These are phyloP conservation scores for Listronotus bonariensis DNA, from an alignment of 1,140 invertebrate genomes.

Conservation along the genomic window DNA sequence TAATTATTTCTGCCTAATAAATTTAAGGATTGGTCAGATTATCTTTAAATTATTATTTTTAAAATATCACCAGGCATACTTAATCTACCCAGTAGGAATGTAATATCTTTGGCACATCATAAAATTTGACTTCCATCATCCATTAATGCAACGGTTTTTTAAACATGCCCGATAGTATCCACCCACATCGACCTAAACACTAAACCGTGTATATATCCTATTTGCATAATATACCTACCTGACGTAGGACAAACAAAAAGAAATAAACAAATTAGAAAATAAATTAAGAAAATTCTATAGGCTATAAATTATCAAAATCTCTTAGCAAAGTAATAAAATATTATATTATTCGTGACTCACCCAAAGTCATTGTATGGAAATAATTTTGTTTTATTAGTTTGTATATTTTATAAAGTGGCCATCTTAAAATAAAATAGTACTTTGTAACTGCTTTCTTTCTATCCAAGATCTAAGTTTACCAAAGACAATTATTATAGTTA, in stretches of 20 bases:
- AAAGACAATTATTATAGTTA: too few species aligned
- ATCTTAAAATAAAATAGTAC: conserved; percentile 1
- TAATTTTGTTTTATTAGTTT: conserved; percentile 11
- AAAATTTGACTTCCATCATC: too few species aligned
- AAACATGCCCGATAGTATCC: conserved; percentile 4
- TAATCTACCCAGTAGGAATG: too few species aligned
- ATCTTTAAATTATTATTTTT: too few species aligned
- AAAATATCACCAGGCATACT: too few species aligned
- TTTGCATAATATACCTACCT: conserved; percentile 12
- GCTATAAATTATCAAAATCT: conserved; percentile 29
- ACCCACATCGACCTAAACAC: background rate
- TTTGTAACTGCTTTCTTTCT: background rate
- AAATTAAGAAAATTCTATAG: conserved; percentile 29
- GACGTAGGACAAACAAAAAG: conserved; percentile 8
- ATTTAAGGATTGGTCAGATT: too few species aligned
- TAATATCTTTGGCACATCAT: too few species aligned
- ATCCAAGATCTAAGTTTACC: background rate
- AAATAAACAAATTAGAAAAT: conserved; percentile 27
- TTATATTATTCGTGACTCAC: conserved; percentile 8
- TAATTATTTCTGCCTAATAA: too few species aligned
- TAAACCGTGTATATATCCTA: background rate
- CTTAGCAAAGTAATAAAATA: conserved; percentile 24
- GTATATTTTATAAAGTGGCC: conserved; percentile 13
- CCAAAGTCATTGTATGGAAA: conserved; percentile 26
- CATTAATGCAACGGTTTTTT: conserved; percentile 10